Evolutionary conservation across 2,888 invertebrate genomes (phyloP).

Genomic region (Trissonchulus sp.): DNA sequence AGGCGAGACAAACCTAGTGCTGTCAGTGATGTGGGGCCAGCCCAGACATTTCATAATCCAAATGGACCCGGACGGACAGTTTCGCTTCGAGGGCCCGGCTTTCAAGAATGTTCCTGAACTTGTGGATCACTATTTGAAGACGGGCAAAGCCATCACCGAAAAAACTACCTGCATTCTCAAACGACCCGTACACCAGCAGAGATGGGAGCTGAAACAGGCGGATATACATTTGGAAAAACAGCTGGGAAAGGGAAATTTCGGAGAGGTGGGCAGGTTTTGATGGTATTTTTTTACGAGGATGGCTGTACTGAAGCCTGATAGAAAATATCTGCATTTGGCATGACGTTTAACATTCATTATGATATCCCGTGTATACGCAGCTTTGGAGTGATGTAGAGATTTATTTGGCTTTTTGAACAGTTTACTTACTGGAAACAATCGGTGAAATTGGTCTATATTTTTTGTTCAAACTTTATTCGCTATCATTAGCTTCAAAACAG

Average conservation of each 20-base stretch:
- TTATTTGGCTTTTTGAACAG: no score
- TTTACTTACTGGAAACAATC: no score
- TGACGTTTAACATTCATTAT: no score
- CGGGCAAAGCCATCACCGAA: constrained; percentile 68
- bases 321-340: no score
- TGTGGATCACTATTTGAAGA: constrained; percentile 56
- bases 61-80: constrained; percentile 65
- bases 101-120: constrained; percentile 87
- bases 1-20: constrained; percentile 18
- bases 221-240: constrained; percentile 83
- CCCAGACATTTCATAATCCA: constrained; percentile 20
- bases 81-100: constrained; percentile 84
- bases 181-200: constrained; percentile 76
- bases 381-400: no score
- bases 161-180: constrained; percentile 81
- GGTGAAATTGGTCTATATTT: no score
- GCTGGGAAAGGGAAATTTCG: constrained; percentile 96
- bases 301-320: no score
- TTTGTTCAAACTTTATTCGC: no score
- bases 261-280: constrained; percentile 88
- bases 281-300: no score
- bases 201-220: constrained; percentile 92
- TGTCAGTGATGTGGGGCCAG: constrained; percentile 4
- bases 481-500: no score
- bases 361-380: no score